phyloP scores from a whole-genome alignment of 2,797 vertebrate genomes.

The Helostoma temminkii region DNA sequence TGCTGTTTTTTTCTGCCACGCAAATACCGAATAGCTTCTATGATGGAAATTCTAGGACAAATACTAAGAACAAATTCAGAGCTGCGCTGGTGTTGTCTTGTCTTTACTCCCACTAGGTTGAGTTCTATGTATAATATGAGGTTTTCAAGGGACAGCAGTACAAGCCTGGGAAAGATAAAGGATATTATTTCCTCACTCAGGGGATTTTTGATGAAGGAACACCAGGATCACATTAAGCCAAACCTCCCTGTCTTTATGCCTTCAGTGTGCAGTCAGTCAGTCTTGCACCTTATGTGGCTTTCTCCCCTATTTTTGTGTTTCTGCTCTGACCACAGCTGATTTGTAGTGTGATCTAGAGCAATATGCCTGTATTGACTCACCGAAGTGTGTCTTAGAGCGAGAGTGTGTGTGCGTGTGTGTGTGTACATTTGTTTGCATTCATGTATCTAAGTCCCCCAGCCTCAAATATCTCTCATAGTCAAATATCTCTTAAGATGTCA shows the following conservation, averaged over 20 bases:
- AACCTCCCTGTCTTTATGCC: conserved; percentile 4
- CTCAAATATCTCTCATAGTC: neutral
- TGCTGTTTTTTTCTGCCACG: conserved; percentile 2
- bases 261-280: too few relatives aligned
- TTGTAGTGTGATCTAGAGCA: conserved; percentile 59
- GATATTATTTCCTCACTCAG: neutral
- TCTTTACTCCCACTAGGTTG: conserved; percentile 16
- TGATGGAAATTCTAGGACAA: too few relatives aligned
- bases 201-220: too few relatives aligned
- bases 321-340: conserved; percentile 35
- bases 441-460: too few relatives aligned
- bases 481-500: neutral
- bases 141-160: conserved; percentile 2
- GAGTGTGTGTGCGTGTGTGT: conserved; percentile 3
- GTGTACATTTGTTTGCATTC: too few relatives aligned
- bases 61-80: conserved; percentile 18
- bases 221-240: too few relatives aligned
- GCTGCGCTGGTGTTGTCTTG: conserved; percentile 3
- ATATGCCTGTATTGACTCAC: conserved; percentile 48
- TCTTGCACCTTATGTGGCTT: conserved; percentile 5
- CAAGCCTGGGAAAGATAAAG: neutral
- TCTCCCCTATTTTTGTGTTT: conserved; percentile 24
- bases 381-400: conserved; percentile 1
- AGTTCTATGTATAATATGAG: neutral
- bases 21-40: neutral